Base-by-base conservation (phyloP, 2,888 invertebrate species). In the Agapostemon virescens region DNA sequence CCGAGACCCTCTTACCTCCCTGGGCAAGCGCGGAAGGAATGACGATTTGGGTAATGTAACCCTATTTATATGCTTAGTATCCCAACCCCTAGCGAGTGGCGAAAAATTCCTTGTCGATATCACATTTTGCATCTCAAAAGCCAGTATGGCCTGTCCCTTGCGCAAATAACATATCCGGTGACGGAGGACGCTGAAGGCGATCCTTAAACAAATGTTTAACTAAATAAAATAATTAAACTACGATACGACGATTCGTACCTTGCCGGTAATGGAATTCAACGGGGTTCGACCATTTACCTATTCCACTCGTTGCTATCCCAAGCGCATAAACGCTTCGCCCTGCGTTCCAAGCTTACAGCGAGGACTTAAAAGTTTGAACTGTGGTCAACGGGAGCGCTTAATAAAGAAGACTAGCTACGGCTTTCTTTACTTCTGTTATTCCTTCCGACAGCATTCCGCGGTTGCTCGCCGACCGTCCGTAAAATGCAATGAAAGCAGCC, bases 401-500 rank as follows among this genome's bases (percentile, higher is more conserved):
- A 23, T 55, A 55, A 55, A 55, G 26, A 26, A 26, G 55, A 26
- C 26, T 26, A 26, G 55, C 55, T 17, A 26, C 55, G 5, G 26
- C 26, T 42, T 68, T 63, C 67, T 42, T 68, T 61, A 17, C 33
- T 13, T 11, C 23, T 20, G n/a, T 30, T 45, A 13, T 52, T 42
- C 36, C 38, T n/a, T 15, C 1, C 33, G 0, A n/a, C 36, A 17
- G 23, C 33, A 38, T 68, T 38, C 17, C 45, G 23, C 36, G 33
- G 4, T n/a, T 45, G 71, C 67, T 40, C 23, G 7, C 23, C 58
- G 33, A 55, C 42, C 67, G 52, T 11, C 42, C 55, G 52, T 58
- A 55, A 72, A 74, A 78, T 38, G 83, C 77, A 52, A 64, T 74
- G 83, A 82, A 82, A 77, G 69, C 83, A 72, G 38, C 74, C 15